A percentile compares a stretch with the other conserved stretches of the same genome.
Conservation (phyloP, 2,888 invertebrate species). For the Leptinotarsa tumamoca region DNA sequence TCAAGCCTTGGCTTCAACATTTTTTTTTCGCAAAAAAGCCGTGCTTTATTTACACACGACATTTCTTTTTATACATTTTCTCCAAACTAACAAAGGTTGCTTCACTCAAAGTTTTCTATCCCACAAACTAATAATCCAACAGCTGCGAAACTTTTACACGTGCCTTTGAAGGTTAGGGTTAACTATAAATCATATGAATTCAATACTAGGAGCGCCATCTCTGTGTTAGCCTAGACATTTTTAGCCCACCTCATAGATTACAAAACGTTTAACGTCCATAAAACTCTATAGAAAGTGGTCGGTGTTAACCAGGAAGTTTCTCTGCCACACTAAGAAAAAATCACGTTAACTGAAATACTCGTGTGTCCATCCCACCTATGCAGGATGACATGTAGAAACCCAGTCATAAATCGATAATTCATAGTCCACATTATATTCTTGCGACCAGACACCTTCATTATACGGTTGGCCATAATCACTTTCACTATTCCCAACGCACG, state of each 20-base stretch:
- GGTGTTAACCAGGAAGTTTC: not conserved
- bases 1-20: too few relatives aligned
- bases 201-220: too few relatives aligned
- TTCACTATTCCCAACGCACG: not conserved
- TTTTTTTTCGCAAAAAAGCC: too few relatives aligned
- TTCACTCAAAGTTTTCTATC: too few relatives aligned
- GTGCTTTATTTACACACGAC: too few relatives aligned
- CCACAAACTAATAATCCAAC: too few relatives aligned
- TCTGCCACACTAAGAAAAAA: not conserved
- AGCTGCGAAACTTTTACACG: too few relatives aligned
- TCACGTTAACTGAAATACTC: not conserved
- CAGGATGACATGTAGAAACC: not conserved
- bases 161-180: too few relatives aligned
- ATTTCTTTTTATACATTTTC: too few relatives aligned
- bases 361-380: not conserved
- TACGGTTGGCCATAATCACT: not conserved
- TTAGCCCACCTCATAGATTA: not conserved
- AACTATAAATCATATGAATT: too few relatives aligned
- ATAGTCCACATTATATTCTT: not conserved
- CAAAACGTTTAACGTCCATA: not conserved
- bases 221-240: not conserved
- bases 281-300: not conserved
- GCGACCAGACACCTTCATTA: slow-evolving; percentile 3
- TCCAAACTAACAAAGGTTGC: too few relatives aligned
- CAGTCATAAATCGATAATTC: not conserved